Evolutionary conservation across 1,140 invertebrate species (phyloP), one percentile per base, ranked within the genome.

Genomic region (Cherax destructor): DNA sequence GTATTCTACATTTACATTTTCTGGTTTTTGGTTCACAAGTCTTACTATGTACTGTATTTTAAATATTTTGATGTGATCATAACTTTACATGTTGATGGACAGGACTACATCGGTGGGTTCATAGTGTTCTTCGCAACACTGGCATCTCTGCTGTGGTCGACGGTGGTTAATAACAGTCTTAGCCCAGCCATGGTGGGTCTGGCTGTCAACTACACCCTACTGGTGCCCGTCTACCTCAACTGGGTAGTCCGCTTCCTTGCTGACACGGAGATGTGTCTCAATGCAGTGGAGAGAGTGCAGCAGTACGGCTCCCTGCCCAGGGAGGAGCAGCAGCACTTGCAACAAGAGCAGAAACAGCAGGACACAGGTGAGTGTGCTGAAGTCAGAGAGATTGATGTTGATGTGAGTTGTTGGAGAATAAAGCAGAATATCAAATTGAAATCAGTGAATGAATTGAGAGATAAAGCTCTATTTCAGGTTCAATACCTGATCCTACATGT

Each of bases 51-150:
- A 41, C 30, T 41, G 30, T 41, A 41, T 41, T 41, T 41, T 41
- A 41, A 41, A 41, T 41, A 41, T 41, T 41, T 41, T 41, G 30
- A 41, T 41, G 30, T 41, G 30, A 41, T 41, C 30, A 41, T 41
- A 41, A 41, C 2, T 41, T 41, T 41, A 41, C 30, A 2, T 41
- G 30, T 41, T 41, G 3, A 56, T 56, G 3, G 9, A 21, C 93
- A 98, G 97, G 97, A 98, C 95, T 96, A 97, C 94, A 95, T 98
- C 83, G 97, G 97, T 21, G 97, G 96, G 5, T 94, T 96, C 49
- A 96, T 97, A 91, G 97, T 98, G 77, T 96, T 97, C 94, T 95
- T 96, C 84, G 96, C 97, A 24, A 96, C 97, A 77, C 94, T 96
- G 80, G 96, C 96, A 41, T 96, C 96, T 24, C 93, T 97, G 92